Percentiles rank a stretch among this genome's conserved stretches.
phyloP scores from a whole-genome alignment of 2,113 vertebrate species.

The Zosterops borbonicus region DNA sequence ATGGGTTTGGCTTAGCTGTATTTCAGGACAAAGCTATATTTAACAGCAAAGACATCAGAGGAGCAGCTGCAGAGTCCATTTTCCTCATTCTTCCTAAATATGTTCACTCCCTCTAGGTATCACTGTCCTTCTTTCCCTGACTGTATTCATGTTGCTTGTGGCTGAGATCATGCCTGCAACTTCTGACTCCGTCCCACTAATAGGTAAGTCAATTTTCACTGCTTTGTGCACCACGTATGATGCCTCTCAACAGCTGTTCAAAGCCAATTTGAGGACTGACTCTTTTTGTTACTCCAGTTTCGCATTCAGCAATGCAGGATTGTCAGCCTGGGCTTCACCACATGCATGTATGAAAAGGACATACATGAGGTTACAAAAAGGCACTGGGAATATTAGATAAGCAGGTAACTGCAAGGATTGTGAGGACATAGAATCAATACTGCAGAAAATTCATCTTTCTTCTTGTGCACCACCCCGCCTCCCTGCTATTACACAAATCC shows the following conservation, averaged over 20 bases:
- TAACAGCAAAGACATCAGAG: neutral
- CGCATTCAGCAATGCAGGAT: neutral
- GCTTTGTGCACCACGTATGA: neutral
- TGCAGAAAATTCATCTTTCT: neutral
- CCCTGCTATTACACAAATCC: neutral
- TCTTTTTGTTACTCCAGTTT: neutral
- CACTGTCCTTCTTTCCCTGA: conserved; percentile 90
- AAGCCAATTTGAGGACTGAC: neutral
- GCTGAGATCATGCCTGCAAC: conserved; percentile 94
- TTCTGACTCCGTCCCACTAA: conserved; percentile 90
- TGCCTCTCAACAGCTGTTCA: neutral
- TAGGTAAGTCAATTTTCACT: conserved; percentile 74
- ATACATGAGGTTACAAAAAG: neutral
- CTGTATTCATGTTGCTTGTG: conserved; percentile 90
- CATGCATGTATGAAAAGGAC: neutral
- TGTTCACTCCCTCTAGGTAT: conserved; percentile 76
- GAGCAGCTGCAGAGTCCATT: neutral
- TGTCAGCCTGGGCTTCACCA: neutral
- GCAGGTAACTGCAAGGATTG: neutral
- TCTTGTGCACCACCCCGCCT: rapidly evolving
- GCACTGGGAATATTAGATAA: neutral
- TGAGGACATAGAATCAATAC: neutral
- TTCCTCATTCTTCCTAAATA: neutral
- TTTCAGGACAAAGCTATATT: neutral
- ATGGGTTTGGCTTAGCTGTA: neutral